These are phyloP conservation scores for Cheirogaleus medius DNA, from an alignment of 2,113 vertebrate genomes.

Conservation along the genomic window DNA sequence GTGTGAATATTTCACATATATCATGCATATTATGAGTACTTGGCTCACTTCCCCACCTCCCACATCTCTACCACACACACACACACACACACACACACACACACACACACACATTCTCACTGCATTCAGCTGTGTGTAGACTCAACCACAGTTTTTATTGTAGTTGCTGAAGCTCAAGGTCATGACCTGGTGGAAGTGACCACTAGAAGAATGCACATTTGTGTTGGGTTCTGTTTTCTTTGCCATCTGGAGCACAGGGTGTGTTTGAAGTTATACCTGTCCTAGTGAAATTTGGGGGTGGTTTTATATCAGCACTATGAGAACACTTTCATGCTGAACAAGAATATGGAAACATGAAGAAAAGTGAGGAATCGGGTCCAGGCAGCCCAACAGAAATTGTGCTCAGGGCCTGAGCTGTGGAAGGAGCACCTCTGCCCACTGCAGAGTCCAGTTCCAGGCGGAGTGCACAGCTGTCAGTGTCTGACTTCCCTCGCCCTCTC, in stretches of 20 bases:
- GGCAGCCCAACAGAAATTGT: background rate
- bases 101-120: background rate
- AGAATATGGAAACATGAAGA: background rate
- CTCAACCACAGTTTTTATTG: background rate
- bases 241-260: background rate
- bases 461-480: fast-evolving
- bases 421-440: background rate
- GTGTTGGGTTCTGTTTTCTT: background rate
- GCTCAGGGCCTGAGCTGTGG: background rate
- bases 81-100: background rate
- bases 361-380: background rate
- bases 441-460: background rate
- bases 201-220: background rate
- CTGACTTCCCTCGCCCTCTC: background rate
- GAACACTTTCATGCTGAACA: background rate
- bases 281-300: background rate
- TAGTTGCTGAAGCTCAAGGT: background rate
- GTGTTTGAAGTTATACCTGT: background rate
- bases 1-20: background rate
- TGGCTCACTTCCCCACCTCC: background rate
- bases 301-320: background rate
- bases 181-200: background rate
- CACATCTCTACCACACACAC: fast-evolving
- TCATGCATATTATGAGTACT: background rate
- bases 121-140: background rate